phyloP scores from a whole-genome alignment of 30 jellyfish, hydroid and myxozoan genomes.

The Cassiopea andromeda region DNA sequence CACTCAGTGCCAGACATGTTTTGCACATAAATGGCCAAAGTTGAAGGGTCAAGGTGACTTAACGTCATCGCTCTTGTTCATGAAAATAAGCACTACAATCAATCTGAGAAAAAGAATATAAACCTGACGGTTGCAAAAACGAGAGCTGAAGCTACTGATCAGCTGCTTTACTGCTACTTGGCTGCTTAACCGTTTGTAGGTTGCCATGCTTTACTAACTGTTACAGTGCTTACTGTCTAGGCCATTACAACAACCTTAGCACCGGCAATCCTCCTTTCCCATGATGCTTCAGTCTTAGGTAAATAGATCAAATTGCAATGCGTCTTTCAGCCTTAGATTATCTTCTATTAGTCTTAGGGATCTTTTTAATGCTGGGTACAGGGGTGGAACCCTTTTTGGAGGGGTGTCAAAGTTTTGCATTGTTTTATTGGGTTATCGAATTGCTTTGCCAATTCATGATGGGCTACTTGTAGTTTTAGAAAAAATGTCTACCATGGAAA shows the following conservation, averaged over 20 bases:
- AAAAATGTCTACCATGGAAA: no score
- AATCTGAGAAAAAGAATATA: not conserved
- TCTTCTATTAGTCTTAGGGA: no score
- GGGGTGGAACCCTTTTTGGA: no score
- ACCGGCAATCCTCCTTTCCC: slow-evolving; percentile 39
- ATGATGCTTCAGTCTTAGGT: not conserved
- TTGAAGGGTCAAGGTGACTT: no score
- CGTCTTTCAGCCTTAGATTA: no score
- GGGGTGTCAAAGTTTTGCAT: no score
- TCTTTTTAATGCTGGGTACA: no score
- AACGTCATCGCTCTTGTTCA: not conserved
- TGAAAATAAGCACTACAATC: not conserved
- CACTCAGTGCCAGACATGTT: no score
- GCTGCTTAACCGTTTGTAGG: slow-evolving; percentile 32
- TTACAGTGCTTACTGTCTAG: not conserved
- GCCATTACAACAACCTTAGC: slow-evolving; percentile 49
- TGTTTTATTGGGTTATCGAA: no score
- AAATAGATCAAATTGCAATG: not conserved
- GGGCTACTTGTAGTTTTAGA: no score
- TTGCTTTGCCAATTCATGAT: no score
- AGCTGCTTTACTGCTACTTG: slow-evolving; percentile 30
- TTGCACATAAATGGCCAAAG: no score
- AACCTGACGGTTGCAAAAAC: slow-evolving; percentile 59
- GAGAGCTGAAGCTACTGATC: slow-evolving; percentile 35
- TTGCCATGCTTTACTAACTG: slow-evolving; percentile 16